A percentile compares a stretch with the other conserved stretches of the same genome.
Evolutionary conservation across 1,140 invertebrate species (phyloP).

Genomic region (Pantala flavescens): DNA sequence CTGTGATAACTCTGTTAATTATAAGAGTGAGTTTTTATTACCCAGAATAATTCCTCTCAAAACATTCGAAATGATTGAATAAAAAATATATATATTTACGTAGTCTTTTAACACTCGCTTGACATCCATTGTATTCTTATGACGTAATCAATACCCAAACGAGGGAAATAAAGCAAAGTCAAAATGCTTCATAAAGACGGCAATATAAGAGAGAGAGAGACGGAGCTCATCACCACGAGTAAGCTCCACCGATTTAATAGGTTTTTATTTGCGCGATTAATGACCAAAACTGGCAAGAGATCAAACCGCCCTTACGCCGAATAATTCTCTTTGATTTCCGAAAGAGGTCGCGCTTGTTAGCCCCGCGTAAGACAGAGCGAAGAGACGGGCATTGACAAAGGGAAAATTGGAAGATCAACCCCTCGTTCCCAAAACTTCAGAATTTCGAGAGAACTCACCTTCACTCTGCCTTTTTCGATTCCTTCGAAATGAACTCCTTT

Average conservation of each 20-base stretch:
- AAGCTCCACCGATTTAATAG: background rate
- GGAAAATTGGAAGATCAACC: background rate
- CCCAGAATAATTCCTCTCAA: too few species aligned
- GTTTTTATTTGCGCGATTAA: conserved; percentile 10
- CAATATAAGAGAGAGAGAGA: too few species aligned
- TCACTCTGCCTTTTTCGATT: background rate
- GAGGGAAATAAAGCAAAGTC: too few species aligned
- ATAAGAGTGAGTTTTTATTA: too few species aligned
- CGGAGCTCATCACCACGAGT: too few species aligned
- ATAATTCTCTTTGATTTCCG: background rate
- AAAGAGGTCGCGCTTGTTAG: background rate
- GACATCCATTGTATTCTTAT: too few species aligned
- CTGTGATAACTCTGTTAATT: too few species aligned
- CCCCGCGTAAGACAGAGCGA: background rate
- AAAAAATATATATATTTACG: too few species aligned
- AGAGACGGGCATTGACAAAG: background rate
- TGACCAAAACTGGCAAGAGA: background rate
- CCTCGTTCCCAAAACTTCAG: background rate
- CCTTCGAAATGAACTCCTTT: background rate
- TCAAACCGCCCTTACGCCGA: background rate
- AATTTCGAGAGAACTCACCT: conserved; percentile 2
- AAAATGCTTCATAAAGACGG: too few species aligned
- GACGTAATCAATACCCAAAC: too few species aligned
- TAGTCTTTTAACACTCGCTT: too few species aligned
- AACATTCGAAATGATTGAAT: too few species aligned